A percentile compares a stretch with the other conserved stretches of the same genome.
Conservation (phyloP, 2,888 invertebrate genomes). For the Serrognathus titanus region DNA sequence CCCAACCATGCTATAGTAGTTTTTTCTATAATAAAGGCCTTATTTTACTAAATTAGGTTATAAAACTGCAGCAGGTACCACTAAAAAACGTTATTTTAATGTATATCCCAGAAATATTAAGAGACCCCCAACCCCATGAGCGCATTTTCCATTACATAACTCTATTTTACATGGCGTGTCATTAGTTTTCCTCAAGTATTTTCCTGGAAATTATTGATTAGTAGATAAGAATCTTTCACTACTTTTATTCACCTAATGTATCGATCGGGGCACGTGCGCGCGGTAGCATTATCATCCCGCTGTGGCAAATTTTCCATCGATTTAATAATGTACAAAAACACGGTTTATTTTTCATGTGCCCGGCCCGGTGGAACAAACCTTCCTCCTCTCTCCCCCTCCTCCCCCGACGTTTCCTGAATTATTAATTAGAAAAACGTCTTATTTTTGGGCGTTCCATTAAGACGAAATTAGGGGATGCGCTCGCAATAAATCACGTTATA, state of each 20-base stretch:
- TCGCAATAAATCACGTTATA: no score
- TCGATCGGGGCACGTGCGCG: background rate
- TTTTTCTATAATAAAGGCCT: constrained; percentile 26
- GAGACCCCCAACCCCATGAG: no score
- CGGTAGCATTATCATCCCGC: background rate
- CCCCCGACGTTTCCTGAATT: background rate
- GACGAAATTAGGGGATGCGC: no score
- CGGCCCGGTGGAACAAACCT: background rate
- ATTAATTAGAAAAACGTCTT: background rate
- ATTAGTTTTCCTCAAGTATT: background rate
- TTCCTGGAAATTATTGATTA: constrained; percentile 14
- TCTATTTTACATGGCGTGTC: background rate
- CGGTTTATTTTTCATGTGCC: background rate
- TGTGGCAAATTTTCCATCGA: constrained; percentile 1
- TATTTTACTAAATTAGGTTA: constrained; percentile 23
- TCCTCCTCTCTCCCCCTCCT: no score
- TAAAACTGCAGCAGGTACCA: constrained; percentile 8
- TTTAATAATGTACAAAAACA: background rate
- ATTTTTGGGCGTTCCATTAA: no score
- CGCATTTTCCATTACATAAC: background rate
- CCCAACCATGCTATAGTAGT: constrained; percentile 41
- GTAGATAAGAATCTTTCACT: constrained; percentile 12
- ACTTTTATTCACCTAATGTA: background rate
- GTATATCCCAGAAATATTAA: background rate
- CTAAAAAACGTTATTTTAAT: background rate